Base-by-base conservation (phyloP, 2,797 vertebrate species). In the Lateolabrax maculatus region DNA sequence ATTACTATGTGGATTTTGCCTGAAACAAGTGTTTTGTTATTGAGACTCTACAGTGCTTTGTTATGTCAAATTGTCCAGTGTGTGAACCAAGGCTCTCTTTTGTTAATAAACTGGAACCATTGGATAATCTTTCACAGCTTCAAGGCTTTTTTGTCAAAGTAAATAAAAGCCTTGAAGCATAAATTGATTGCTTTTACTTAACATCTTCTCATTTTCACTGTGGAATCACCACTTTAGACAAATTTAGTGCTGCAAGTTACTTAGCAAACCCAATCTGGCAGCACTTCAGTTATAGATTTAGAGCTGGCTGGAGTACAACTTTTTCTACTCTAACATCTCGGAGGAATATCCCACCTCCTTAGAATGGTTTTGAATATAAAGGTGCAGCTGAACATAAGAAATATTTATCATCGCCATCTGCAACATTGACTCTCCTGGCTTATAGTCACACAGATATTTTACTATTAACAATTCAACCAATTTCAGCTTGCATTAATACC, bases 201-300 rank as follows among this genome's bases (percentile, higher is more conserved):
- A 56, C 15, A 23, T 62, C 21, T 61, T 61, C 41, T 67, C 23
- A 52, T 80, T 79, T 80, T 52, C 57, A 60, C 37, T 48, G 18
- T 18, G 44, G 6, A 73, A 52, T 39, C 19, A 53, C 44, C 56
- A 58, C 57, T 80, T 55, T 6, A 64, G 44, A 76, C 44, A 52
- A 64, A 80, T 72, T 48, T 48, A 39, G 37, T 48, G 58, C 25
- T 61, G 57, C 44, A 61, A 49, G 44, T 77, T 52, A 79, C 23
- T 57, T 31, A 41, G 27, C 13, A 51, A 72, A 64, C n/a, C 29
- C 6, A 44, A 27, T 60, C 46, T 55, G 61, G 55, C 61, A 66
- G 31, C 46, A 13, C 44, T 53, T 67, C 41, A 57, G n/a, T 37
- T 52, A 60, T 65, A 25, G 41, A 77, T 73, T 55, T 23, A 49